Base-by-base conservation (phyloP, 1,140 invertebrate species). In the Hesperophylax magnus region DNA sequence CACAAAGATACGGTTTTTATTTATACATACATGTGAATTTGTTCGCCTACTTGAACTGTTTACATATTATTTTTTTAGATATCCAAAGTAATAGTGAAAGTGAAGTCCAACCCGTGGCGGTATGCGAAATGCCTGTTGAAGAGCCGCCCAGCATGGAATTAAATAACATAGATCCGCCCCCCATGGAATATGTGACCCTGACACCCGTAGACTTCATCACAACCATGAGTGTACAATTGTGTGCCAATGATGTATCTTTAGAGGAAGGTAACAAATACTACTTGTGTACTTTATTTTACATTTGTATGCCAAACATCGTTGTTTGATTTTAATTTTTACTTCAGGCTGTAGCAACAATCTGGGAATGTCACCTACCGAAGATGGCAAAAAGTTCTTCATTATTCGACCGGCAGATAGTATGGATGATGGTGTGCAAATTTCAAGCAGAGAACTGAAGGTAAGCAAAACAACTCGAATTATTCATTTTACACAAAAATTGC, bases 301-400 rank as follows among this genome's bases (percentile, higher is more conserved):
- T 58, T 58, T 58, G 2, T 47, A 58, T 5, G 5, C n/a, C 18
- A 18, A 18, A 18, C 17, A 4, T 18, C 56, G 6, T 58, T 58
- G n/a, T 18, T 58, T 58, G 56, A 58, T 24, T 27, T 31, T 17
- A 9, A 58, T 58, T 58, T 31, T 27, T 61, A 14, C 8, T 61
- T 47, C 17, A 63, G 74, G n/a, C 20, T 22, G 17, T 47, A 20
- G 54, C 17, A 76, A 18, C 39, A 76, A 76, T 76, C 34, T 15
- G 31, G 58, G 31, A 76, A 27, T 11, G 3, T 61, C 58, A 18
- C 58, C 74, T 1, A 39, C 58, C 8, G 54, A 76, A 61, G 18
- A 17, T 53, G 54, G 18, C 14, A 93, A 93, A 84, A 93, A 93
- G 85, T 93, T 93, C 86, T 92, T 94, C 53, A 93, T 94, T 0